Conservation (phyloP, 2,797 vertebrate species). For the Calcarius lapponicus region DNA sequence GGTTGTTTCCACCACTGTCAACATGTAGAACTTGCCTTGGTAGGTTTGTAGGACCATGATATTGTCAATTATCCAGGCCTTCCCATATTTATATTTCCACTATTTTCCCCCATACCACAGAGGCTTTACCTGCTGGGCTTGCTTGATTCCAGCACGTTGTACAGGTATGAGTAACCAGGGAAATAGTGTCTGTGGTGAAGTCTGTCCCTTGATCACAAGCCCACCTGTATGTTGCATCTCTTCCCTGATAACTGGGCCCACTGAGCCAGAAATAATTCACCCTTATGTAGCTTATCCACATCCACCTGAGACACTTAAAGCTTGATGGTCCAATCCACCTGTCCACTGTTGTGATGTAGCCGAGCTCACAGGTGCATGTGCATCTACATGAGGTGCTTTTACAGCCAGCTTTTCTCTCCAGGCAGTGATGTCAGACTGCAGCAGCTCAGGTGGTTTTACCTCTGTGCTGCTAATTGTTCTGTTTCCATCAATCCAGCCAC, state of each 20-base stretch:
- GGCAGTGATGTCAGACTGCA: background rate
- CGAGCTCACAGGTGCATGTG: fast-evolving
- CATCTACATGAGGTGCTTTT: background rate
- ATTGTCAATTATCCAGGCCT: background rate
- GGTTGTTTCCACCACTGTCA: background rate
- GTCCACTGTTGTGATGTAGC: too few relatives aligned
- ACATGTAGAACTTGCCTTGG: background rate
- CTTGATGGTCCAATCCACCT: background rate
- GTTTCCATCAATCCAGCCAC: background rate
- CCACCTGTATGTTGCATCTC: background rate
- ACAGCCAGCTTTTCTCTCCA: background rate
- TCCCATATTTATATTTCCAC: background rate
- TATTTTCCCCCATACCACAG: background rate
- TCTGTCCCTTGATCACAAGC: background rate
- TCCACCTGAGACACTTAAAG: background rate
- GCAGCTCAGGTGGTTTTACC: background rate
- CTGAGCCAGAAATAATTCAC: background rate
- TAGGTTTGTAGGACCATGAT: background rate
- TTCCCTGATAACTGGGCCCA: background rate
- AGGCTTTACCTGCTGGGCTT: background rate
- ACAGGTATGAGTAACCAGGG: background rate
- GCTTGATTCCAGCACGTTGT: background rate
- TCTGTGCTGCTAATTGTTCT: background rate
- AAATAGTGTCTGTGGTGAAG: background rate
- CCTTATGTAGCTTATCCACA: background rate